phyloP scores from a whole-genome alignment of 1,140 invertebrate genomes.

The Drosophila nannoptera region DNA sequence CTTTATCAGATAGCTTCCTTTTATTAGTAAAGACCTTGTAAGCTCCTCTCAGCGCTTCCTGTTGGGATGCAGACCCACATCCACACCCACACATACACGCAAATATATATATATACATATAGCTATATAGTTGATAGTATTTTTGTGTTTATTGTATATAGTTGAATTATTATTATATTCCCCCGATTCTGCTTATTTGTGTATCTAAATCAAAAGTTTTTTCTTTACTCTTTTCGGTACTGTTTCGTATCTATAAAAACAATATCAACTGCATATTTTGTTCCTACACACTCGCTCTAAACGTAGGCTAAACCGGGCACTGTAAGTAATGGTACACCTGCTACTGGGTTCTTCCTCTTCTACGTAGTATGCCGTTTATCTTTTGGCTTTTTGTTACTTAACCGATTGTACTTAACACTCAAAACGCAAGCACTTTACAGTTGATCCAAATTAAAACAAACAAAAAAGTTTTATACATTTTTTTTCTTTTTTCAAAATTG shows the following conservation, averaged over 20 bases:
- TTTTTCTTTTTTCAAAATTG: constrained; percentile 4
- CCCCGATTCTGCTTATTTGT: constrained; percentile 43
- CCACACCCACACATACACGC: constrained; percentile 29
- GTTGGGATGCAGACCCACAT: constrained; percentile 21
- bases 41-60: constrained; percentile 2
- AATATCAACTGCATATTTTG: constrained; percentile 63
- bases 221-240: constrained; percentile 76
- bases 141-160: constrained; percentile 57
- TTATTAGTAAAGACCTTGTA: neutral
- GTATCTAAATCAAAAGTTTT: constrained; percentile 72
- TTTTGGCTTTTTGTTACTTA: constrained; percentile 30
- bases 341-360: constrained; percentile 46
- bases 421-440: constrained; percentile 24
- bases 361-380: constrained; percentile 60
- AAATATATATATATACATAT: constrained; percentile 34
- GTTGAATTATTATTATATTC: constrained; percentile 17
- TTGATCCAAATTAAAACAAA: constrained; percentile 1
- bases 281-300: constrained; percentile 63
- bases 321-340: constrained; percentile 83
- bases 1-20: neutral
- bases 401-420: constrained; percentile 36
- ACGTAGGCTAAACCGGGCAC: constrained; percentile 85
- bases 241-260: constrained; percentile 56
- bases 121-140: constrained; percentile 25
- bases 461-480: constrained; percentile 9